A percentile compares a stretch with the other conserved stretches of the same genome.
These are phyloP conservation scores for Neomorphus geoffroyi DNA, from an alignment of 2,797 vertebrate genomes.

Conservation along the genomic window DNA sequence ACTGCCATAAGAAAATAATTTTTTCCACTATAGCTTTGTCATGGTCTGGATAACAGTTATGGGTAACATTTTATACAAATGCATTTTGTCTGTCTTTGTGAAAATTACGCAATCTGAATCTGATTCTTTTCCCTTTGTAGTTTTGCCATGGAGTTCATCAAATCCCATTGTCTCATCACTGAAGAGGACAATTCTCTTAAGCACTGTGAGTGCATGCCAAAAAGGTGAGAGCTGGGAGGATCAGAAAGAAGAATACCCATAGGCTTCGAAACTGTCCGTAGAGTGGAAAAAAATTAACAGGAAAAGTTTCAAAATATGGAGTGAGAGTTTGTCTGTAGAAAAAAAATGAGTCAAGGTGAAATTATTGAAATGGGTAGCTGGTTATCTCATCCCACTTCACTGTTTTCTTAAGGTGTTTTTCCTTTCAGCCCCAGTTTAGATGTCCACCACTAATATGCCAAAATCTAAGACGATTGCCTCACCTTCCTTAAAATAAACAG, in stretches of 20 bases:
- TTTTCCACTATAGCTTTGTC: not conserved
- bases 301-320: not conserved
- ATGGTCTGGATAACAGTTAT: not conserved
- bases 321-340: not conserved
- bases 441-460: not conserved
- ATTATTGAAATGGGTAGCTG: not conserved
- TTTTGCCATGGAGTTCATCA: constrained; percentile 33
- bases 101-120: not conserved
- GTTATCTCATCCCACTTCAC: not conserved
- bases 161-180: not conserved
- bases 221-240: not conserved
- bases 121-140: not conserved
- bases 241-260: not conserved
- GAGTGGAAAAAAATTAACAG: not conserved
- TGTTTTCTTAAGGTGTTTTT: not conserved
- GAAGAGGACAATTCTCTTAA: not conserved
- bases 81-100: not conserved
- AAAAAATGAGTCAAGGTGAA: not conserved
- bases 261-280: not conserved
- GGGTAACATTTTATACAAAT: not conserved
- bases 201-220: not conserved
- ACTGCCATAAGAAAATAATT: not conserved
- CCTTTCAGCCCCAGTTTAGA: not conserved
- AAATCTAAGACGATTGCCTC: not conserved
- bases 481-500: not conserved